phyloP scores from a whole-genome alignment of 37 sponge, comb jelly and placozoan species.

The Ianthella basta region DNA sequence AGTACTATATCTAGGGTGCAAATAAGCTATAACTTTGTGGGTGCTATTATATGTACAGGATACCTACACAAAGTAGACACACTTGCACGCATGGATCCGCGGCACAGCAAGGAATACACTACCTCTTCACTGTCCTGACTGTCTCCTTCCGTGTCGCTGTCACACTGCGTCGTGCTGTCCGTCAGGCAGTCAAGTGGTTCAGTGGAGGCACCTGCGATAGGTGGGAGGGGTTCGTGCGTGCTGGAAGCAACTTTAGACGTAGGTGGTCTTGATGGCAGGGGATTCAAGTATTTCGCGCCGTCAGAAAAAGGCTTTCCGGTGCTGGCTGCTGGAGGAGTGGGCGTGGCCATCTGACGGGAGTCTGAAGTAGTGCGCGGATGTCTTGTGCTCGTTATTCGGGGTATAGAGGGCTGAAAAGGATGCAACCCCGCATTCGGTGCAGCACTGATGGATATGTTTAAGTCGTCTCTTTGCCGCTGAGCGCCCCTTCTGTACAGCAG shows the following conservation, averaged over 20 bases:
- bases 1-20: too few relatives aligned
- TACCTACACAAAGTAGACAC: background rate
- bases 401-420: conserved; percentile 8
- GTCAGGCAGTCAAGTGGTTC: too few relatives aligned
- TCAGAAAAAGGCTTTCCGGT: too few relatives aligned
- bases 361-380: background rate
- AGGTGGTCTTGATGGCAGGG: background rate
- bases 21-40: background rate
- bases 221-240: conserved; percentile 7
- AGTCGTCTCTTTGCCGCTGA: background rate
- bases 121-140: background rate
- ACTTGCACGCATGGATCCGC: too few relatives aligned
- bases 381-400: background rate
- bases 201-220: background rate
- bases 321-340: background rate
- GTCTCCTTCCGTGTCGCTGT: background rate
- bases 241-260: background rate
- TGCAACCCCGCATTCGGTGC: conserved; percentile 14
- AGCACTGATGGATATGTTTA: background rate
- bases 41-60: background rate
- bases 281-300: background rate
- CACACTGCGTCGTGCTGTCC: background rate
- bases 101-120: too few relatives aligned
- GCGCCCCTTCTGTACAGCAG: background rate
- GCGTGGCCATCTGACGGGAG: background rate